Evolutionary conservation across 1,140 invertebrate species (phyloP).

Genomic region (Nasonia giraulti): DNA sequence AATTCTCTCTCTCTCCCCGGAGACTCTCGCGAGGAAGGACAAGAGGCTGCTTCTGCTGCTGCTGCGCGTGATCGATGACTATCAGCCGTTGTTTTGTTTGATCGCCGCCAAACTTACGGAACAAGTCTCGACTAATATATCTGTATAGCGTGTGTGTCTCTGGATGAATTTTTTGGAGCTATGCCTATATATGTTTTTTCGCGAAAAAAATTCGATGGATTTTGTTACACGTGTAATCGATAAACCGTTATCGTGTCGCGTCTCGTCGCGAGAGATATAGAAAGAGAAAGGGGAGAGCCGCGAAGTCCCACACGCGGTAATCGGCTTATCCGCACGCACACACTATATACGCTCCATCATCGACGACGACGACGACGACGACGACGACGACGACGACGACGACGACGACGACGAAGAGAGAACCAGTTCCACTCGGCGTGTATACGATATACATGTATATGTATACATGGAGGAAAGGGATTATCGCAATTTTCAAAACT

Average conservation of each 20-base stretch:
- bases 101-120: neutral
- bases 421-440: neutral
- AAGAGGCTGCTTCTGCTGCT: neutral
- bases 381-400: neutral
- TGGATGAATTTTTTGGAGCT: too few species aligned
- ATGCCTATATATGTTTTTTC: neutral
- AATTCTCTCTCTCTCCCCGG: too few species aligned
- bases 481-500: conserved; percentile 25
- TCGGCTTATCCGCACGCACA: conserved; percentile 39
- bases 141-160: too few species aligned
- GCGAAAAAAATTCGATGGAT: neutral
- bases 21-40: too few species aligned
- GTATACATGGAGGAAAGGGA: neutral
- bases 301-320: conserved; percentile 16
- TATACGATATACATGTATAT: too few species aligned
- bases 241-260: neutral
- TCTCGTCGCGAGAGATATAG: neutral
- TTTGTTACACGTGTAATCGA: conserved; percentile 36
- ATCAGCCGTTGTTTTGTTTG: neutral
- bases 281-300: neutral
- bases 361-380: neutral
- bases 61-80: neutral
- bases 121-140: too few species aligned
- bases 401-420: neutral
- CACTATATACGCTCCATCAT: conserved; percentile 15